A percentile compares a stretch with the other conserved stretches of the same genome.
Conservation (phyloP, 2,797 vertebrate genomes). For the Enteromius radiatus region DNA sequence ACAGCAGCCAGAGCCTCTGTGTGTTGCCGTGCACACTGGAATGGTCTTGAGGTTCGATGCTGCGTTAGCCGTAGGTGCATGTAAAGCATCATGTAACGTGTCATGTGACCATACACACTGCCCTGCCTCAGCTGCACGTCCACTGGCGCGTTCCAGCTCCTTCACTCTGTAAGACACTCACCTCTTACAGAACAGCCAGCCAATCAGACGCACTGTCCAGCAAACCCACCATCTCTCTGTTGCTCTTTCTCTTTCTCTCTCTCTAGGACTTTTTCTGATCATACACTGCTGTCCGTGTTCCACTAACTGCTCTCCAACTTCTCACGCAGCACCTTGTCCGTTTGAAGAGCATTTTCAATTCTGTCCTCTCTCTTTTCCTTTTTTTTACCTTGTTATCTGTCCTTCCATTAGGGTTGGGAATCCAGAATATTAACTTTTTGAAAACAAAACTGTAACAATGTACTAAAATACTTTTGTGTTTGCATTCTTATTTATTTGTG, state of each 20-base stretch:
- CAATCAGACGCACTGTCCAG: conserved; percentile 44
- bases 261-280: conserved; percentile 80
- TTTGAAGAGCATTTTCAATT: conserved; percentile 82
- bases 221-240: conserved; percentile 30
- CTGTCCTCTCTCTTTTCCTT: conserved; percentile 31
- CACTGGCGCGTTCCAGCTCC: conserved; percentile 47
- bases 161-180: conserved; percentile 59
- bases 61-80: conserved; percentile 58
- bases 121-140: conserved; percentile 58
- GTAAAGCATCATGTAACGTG: conserved; percentile 60
- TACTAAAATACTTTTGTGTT: background rate
- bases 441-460: conserved; percentile 1
- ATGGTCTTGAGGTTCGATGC: conserved; percentile 42
- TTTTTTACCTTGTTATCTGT: conserved; percentile 53
- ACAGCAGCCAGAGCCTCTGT: conserved; percentile 38
- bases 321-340: conserved; percentile 79
- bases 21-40: conserved; percentile 31
- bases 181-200: conserved; percentile 55
- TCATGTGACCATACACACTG: conserved; percentile 61
- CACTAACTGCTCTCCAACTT: conserved; percentile 83
- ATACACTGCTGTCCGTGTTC: conserved; percentile 80
- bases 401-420: conserved; percentile 13
- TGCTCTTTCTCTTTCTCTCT: conserved; percentile 34
- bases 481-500: background rate
- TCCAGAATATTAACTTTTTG: background rate